Base-by-base conservation (phyloP, 37 sponge, comb jelly and placozoan species). In the Lycopodina hypogea region DNA sequence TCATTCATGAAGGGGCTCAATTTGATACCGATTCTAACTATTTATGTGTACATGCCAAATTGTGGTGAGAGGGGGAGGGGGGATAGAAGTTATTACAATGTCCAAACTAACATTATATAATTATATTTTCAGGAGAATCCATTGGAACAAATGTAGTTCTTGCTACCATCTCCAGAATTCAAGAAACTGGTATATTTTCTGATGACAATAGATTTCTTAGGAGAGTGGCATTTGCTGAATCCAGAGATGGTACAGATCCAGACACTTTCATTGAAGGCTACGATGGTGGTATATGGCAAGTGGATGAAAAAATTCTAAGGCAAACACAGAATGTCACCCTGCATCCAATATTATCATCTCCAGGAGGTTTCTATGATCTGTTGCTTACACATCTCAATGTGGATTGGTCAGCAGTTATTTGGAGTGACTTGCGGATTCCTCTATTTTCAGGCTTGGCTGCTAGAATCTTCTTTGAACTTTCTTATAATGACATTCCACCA, bases 281-380 rank as follows among this genome's bases (percentile, higher is more conserved):
- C 52, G 11, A 64, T 42, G 82, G 82, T 33, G 82, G 82, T 2
- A 81, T 81, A 24, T 81, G 82, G 82, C 82, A 81, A 42, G 82
- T 81, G 11, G 82, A 81, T 60, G 82, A 81, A 63, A 37, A 0
- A 1, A 64, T 81, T 23, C 72, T 81, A 39, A 17, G 29, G 19
- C 30, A 45, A n/a, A 81, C 82, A 32, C 74, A 60, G 24, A 42
- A 73, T 35, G 37, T 62, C 9, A 22, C 50, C 1, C 9, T 30
- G 1, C 30, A 72, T n/a, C 73, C 82, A 26, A 66, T 63, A 18
- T 53, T 81, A 3, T 0, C 30, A 21, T 1, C 9, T 22, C 8
- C 11, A 41, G 50, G 26, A 21, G 55, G 33, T 19, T 41, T 81
- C 18, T 72, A 59, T 48, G 24, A 30, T 11, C 11, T 36, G 12